Evolutionary conservation across 1,140 invertebrate genomes (phyloP).

Genomic region (Sitophilus oryzae): DNA sequence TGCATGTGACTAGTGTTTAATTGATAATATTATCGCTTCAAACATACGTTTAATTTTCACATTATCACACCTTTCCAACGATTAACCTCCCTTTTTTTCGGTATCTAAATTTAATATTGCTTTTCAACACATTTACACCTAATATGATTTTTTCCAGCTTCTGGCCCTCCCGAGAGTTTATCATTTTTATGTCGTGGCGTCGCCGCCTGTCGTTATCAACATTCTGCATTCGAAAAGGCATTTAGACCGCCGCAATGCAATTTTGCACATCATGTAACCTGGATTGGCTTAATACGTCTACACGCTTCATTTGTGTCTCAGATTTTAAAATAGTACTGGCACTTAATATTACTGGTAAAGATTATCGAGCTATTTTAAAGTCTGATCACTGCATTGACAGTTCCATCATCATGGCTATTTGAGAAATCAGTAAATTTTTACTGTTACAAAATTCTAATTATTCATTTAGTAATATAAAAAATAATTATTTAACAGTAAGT

Average conservation of each 20-base stretch:
- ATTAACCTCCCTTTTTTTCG: too few relatives aligned
- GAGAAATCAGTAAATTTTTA: not conserved
- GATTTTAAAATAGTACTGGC: slow-evolving; percentile 21
- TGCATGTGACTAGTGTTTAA: not conserved
- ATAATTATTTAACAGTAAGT: not conserved
- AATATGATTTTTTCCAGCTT: slow-evolving; percentile 37
- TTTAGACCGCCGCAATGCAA: slow-evolving; percentile 28
- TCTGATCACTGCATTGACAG: slow-evolving; percentile 7
- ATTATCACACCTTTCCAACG: too few relatives aligned
- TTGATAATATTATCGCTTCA: too few relatives aligned
- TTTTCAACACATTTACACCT: slow-evolving; percentile 20
- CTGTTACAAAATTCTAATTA: too few relatives aligned
- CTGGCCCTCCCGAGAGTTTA: slow-evolving; percentile 31
- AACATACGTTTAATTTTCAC: too few relatives aligned
- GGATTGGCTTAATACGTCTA: slow-evolving; percentile 24
- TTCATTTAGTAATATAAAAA: not conserved
- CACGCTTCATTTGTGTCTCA: slow-evolving; percentile 13
- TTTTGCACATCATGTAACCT: slow-evolving; percentile 24
- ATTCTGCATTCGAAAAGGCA: slow-evolving; percentile 34
- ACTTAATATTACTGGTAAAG: too few relatives aligned
- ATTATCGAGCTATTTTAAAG: too few relatives aligned
- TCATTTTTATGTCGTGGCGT: slow-evolving; percentile 40
- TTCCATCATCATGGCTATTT: slow-evolving; percentile 28
- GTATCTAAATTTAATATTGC: not conserved
- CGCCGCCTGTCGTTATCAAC: slow-evolving; percentile 27